phyloP scores from a whole-genome alignment of 2,888 invertebrate genomes.

The Venustoraphidia nigricollis region DNA sequence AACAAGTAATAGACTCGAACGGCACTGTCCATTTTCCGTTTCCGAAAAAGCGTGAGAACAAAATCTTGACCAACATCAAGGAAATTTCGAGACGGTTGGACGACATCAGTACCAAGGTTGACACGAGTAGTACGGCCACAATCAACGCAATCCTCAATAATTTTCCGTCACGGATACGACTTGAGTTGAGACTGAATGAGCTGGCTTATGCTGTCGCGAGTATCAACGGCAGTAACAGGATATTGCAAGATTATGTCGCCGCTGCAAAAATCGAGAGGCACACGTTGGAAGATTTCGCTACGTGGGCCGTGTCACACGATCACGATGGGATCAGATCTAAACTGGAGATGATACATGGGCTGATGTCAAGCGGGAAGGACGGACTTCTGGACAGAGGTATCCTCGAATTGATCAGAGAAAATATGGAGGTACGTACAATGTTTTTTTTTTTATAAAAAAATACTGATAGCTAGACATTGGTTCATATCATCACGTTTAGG shows the following conservation, averaged over 20 bases:
- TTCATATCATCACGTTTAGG: no score
- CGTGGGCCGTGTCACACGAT: conserved; percentile 50
- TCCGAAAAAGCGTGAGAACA: not conserved
- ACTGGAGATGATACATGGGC: conserved; percentile 47
- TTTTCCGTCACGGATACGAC: conserved; percentile 29
- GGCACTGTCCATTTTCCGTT: not conserved
- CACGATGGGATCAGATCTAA: conserved; percentile 45
- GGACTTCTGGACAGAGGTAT: conserved; percentile 30
- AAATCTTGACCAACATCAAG: not conserved
- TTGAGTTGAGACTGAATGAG: conserved; percentile 44
- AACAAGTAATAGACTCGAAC: not conserved
- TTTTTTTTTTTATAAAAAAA: no score
- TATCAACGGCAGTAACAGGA: conserved; percentile 39
- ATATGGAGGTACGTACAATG: conserved; percentile 5
- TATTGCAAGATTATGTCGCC: conserved; percentile 42
- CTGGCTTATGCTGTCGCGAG: conserved; percentile 41
- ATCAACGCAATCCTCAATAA: conserved; percentile 18
- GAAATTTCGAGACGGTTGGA: conserved; percentile 1
- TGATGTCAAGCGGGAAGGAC: conserved; percentile 35
- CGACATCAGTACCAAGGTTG: conserved; percentile 15
- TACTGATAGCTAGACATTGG: no score
- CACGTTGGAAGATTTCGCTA: conserved; percentile 57
- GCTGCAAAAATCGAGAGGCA: conserved; percentile 38
- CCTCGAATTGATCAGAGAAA: conserved; percentile 9
- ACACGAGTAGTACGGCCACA: conserved; percentile 14